phyloP scores from a whole-genome alignment of 2,797 vertebrate species.

The Poeciliopsis infans region DNA sequence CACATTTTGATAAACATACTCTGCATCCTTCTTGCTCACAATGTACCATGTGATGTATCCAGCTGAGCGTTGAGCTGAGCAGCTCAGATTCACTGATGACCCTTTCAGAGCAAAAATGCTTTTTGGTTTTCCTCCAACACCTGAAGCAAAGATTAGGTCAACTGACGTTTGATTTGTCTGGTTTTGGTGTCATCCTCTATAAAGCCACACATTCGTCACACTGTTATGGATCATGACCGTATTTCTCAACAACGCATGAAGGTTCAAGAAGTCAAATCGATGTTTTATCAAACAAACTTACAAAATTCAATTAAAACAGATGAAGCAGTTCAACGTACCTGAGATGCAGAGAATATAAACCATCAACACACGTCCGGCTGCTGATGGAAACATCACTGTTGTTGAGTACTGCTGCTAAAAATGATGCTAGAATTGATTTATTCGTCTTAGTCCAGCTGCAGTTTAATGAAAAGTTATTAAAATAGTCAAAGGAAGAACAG shows the following conservation, averaged over 20 bases:
- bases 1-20: fast-evolving
- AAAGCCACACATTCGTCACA: neutral
- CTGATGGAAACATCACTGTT: neutral
- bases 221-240: neutral
- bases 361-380: neutral
- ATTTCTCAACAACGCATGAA: neutral
- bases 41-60: slow-evolving; percentile 13
- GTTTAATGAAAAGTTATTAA: neutral
- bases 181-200: neutral
- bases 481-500: neutral
- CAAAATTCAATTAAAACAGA: neutral
- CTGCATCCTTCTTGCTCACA: fast-evolving
- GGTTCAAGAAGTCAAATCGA: neutral
- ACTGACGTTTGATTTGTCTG: neutral
- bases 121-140: neutral
- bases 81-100: slow-evolving; percentile 31
- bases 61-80: neutral
- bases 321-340: slow-evolving; percentile 13
- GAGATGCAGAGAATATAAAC: slow-evolving; percentile 4
- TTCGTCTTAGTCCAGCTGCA: neutral
- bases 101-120: slow-evolving; percentile 28
- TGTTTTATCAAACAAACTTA: too few species aligned
- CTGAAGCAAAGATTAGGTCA: slow-evolving; percentile 3
- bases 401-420: neutral
- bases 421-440: neutral